Base-by-base conservation (phyloP, 1,140 invertebrate species). In the Phortica variegata region DNA sequence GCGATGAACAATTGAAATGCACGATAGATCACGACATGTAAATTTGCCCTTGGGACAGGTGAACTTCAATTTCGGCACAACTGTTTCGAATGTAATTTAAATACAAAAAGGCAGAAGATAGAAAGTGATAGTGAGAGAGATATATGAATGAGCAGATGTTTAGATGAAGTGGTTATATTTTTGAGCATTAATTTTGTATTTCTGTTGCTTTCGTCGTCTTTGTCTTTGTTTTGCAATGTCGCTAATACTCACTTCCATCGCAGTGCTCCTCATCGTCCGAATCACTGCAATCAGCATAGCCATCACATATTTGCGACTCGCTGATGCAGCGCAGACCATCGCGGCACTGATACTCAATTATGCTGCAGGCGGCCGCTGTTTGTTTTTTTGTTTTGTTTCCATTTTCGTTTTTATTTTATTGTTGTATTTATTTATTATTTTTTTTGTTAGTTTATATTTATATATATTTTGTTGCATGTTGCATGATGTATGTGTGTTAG, bases 181-280 rank as follows among this genome's bases (percentile, higher is more conserved):
- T 34, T 36, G 40, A 39, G 18, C 38, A 36, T 45, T 43, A 41
- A n/a, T 2, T 36, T 32, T 19, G 16, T 34, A 31, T 13, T 21
- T 26, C 32, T 34, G 10, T 17, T 52, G 38, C 16, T 38, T 46
- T 41, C 15, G 10, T 47, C 39, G 15, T 8, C 29, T 23, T 29
- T 12, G n/a, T 9, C 20, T 33, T 36, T 32, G 42, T 3, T 34
- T n/a, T 34, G 40, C n/a, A n/a, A 40, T 47, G 31, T 17, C 31
- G 19, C 31, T n/a, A n/a, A 37, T 73, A 75, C 66, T 72, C 61
- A 76, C 73, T 73, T 62, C 65, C 62, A 77, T 81, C 69, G 65
- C 86, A 87, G 47, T 80, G 71, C 46, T 77, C 62, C 79, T 92
- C 90, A 72, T 93, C 90, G 73, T 85, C 87, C 40, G 79, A 79